A percentile compares a stretch with the other conserved stretches of the same genome.
phyloP scores from a whole-genome alignment of 2,113 vertebrate genomes.

The Petaurus breviceps region DNA sequence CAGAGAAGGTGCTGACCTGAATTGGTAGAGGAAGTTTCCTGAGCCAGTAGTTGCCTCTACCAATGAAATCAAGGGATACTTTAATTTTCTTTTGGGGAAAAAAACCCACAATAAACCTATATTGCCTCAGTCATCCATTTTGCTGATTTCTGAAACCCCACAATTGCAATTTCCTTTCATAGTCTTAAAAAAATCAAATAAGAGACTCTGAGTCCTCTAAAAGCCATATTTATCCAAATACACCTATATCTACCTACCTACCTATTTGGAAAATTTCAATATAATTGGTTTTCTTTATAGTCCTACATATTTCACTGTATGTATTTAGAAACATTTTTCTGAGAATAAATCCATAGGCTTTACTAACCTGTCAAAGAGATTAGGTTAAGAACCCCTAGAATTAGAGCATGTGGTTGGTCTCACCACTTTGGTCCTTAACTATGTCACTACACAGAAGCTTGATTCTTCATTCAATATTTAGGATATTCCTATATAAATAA shows the following conservation, averaged over 20 bases:
- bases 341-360: not conserved
- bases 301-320: not conserved
- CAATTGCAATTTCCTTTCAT: not conserved
- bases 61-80: not conserved
- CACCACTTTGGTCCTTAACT: not conserved
- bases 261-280: not conserved
- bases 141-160: not conserved
- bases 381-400: not conserved
- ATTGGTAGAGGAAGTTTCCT: not conserved
- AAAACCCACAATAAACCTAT: not conserved
- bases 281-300: not conserved
- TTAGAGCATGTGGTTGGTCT: not conserved
- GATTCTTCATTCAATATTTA: not conserved
- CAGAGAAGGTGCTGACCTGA: not conserved
- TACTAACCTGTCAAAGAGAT: not conserved
- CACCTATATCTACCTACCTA: too few relatives aligned
- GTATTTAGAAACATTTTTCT: not conserved
- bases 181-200: not conserved
- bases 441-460: not conserved
- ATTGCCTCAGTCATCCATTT: not conserved
- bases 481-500: not conserved
- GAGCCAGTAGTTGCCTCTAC: not conserved
- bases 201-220: not conserved
- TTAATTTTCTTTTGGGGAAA: not conserved
- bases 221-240: not conserved